These are phyloP conservation scores for Pagetopsis macropterus DNA, from an alignment of 2,797 vertebrate species.

Conservation along the genomic window DNA sequence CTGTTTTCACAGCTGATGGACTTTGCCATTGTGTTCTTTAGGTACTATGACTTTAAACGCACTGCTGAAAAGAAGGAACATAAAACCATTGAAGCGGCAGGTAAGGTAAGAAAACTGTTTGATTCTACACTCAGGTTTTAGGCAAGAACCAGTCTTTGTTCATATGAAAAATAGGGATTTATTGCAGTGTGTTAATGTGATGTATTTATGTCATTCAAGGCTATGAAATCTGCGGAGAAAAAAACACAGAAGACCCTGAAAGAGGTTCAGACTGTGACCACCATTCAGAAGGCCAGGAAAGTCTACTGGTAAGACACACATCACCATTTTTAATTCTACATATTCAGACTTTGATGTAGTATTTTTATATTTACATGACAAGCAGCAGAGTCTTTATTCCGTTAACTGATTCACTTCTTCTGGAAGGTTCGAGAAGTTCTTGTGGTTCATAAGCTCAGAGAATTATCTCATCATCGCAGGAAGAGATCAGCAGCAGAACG, in stretches of 20 bases:
- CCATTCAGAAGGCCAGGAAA: constrained; percentile 97
- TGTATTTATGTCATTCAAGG: constrained; percentile 75
- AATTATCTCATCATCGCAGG: constrained; percentile 97
- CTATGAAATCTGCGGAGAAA: constrained; percentile 98
- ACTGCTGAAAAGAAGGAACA: constrained; percentile 95
- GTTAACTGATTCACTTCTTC: not conserved
- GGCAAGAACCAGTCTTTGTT: too few relatives aligned
- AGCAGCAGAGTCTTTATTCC: not conserved
- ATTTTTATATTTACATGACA: not conserved
- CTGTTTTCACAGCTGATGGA: not conserved
- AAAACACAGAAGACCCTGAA: constrained; percentile 97
- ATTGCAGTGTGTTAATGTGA: too few relatives aligned
- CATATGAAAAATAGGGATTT: too few relatives aligned
- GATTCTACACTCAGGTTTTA: not conserved
- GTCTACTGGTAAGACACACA: constrained; percentile 91
- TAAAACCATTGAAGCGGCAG: constrained; percentile 96
- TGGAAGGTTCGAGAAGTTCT: constrained; percentile 98
- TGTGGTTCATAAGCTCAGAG: constrained; percentile 99
- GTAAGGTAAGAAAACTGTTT: constrained; percentile 84
- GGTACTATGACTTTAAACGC: constrained; percentile 96
- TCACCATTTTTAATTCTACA: not conserved
- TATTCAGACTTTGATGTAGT: not conserved
- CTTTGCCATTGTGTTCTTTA: constrained; percentile 59
- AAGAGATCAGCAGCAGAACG: constrained; percentile 98
- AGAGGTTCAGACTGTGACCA: constrained; percentile 97